phyloP scores from a whole-genome alignment of 2,888 invertebrate species.

The Clepsis dumicolana region DNA sequence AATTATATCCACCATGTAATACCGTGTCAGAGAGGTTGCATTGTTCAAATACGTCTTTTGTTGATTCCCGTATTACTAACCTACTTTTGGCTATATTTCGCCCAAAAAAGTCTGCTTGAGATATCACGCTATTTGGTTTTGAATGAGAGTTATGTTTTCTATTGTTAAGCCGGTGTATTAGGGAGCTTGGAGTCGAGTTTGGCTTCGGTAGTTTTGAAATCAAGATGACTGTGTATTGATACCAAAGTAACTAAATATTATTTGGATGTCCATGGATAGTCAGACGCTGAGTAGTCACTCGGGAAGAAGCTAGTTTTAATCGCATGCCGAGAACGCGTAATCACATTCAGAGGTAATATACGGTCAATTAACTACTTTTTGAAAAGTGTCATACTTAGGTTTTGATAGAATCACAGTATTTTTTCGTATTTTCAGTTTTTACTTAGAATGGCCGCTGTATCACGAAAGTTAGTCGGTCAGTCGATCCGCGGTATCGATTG shows the following conservation, averaged over 20 bases:
- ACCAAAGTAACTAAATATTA: conserved; percentile 32
- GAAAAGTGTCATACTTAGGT: too few species aligned
- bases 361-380: too few species aligned
- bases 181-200: conserved; percentile 67
- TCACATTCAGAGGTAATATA: too few species aligned
- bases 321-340: neutral
- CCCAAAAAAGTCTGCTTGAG: conserved; percentile 71
- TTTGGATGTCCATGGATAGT: neutral
- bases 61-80: conserved; percentile 82
- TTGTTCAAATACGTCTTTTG: conserved; percentile 75
- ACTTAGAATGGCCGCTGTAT: conserved; percentile 54
- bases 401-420: neutral
- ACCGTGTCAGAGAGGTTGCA: conserved; percentile 65
- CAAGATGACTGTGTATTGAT: conserved; percentile 31
- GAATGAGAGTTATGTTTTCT: conserved; percentile 79
- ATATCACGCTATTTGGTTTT: conserved; percentile 81
- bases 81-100: conserved; percentile 82
- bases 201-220: conserved; percentile 46
- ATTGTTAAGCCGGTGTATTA: conserved; percentile 75
- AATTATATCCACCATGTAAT: conserved; percentile 85
- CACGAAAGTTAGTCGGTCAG: conserved; percentile 80
- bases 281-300: too few species aligned
- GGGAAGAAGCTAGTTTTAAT: neutral
- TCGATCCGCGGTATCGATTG: conserved; percentile 76
- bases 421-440: neutral